Evolutionary conservation across 2,797 vertebrate species (phyloP).

Genomic region (Rhabdophis nuchalis): DNA sequence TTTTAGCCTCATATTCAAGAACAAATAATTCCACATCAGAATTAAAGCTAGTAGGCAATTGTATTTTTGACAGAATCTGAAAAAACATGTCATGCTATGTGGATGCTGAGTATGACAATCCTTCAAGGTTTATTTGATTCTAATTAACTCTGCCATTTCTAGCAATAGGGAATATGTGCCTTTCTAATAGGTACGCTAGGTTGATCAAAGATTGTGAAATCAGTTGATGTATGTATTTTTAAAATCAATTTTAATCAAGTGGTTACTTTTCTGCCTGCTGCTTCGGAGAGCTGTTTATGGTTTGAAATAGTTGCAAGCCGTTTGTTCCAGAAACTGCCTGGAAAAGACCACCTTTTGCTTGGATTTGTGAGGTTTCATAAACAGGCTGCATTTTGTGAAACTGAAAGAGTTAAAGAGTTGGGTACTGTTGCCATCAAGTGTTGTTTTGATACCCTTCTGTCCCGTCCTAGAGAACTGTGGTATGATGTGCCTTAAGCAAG

Average conservation of each 20-base stretch:
- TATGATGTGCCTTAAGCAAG: neutral
- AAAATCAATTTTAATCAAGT: neutral
- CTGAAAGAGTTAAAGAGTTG: neutral
- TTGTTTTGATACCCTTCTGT: neutral
- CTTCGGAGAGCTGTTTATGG: neutral
- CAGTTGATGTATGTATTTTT: neutral
- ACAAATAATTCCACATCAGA: neutral
- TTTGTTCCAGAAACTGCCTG: neutral
- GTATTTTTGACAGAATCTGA: neutral
- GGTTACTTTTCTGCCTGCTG: neutral
- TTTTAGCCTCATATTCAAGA: neutral
- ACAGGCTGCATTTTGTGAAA: neutral
- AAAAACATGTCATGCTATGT: neutral
- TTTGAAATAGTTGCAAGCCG: neutral
- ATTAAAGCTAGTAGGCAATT: neutral
- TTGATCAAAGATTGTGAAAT: neutral
- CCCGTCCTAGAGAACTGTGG: neutral
- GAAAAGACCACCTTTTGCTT: neutral
- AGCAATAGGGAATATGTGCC: neutral
- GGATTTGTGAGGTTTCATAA: neutral
- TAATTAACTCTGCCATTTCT: neutral
- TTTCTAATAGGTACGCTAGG: neutral
- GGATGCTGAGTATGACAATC: neutral
- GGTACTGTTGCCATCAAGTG: neutral
- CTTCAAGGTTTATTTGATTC: neutral